Evolutionary conservation across 1,140 invertebrate genomes (phyloP), one percentile per base, ranked within the genome.

Genomic region (Drosophila cardini): DNA sequence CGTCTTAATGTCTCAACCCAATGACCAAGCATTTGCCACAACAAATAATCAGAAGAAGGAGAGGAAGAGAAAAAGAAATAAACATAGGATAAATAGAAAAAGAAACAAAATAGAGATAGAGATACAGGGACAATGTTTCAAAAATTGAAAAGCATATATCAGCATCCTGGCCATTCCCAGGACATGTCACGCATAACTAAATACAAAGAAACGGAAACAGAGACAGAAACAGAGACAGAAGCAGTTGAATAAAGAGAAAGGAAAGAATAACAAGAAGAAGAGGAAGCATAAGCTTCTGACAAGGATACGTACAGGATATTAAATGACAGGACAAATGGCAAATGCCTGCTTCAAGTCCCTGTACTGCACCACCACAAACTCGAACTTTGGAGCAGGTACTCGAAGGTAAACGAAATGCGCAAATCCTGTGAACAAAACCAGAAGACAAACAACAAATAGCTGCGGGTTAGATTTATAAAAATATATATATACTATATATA

Each of bases 281-380:
- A 60, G 45, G 40, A 50, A 67, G 67, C 55, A 74, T 85, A 81
- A 85, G 81, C 78, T 76, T 72, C 78, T 81, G 82, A 76, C 78
- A 86, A 72, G 74, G 74, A 71, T 86, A 76, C 82, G 78, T 69
- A 34, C 72, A 68, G 76, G 71, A 77, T 86, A 86, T 82, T 82
- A 86, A 87, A 86, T 86, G 83, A 72, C 83, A 87, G 79, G 79
- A 87, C 72, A 77, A 87, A 82, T 79, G 83, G 86, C 79, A 75
- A 71, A 70, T 72, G 60, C 65, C 53, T 73, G 76, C 67, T 62
- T 10, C 30, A 4, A 42, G 4, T 34, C 10, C 9, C 18, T 13
- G 18, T 36, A 21, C 52, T 13, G 4, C 10, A 7, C 15, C 16
- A n/a, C n/a, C n/a, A n/a, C 45, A 56, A n/a, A 6, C 2, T 16